Conservation (phyloP, 2,888 invertebrate species). For the Tridacna crocea region DNA sequence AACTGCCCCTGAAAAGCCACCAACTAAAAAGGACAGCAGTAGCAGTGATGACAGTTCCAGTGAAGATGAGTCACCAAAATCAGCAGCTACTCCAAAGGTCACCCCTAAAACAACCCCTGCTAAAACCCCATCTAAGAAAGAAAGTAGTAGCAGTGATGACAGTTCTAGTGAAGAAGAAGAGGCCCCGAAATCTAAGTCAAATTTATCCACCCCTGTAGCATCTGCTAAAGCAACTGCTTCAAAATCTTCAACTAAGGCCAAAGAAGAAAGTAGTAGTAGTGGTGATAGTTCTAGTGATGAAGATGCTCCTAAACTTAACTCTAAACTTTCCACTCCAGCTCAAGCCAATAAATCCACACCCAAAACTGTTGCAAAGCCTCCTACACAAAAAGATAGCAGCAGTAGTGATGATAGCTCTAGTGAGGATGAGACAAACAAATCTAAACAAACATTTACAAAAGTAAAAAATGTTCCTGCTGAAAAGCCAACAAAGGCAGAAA, state of each 20-base stretch:
- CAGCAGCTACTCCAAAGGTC: constrained; percentile 24
- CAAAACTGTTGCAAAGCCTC: constrained; percentile 50
- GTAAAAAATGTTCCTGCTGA: constrained; percentile 20
- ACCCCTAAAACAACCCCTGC: constrained; percentile 28
- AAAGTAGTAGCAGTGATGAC: constrained; percentile 37
- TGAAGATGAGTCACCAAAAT: constrained; percentile 34
- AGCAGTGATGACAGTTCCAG: constrained; percentile 42
- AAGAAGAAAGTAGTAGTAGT: constrained; percentile 43
- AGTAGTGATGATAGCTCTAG: constrained; percentile 35
- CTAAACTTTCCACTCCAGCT: constrained; percentile 13
- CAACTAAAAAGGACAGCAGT: constrained; percentile 36
- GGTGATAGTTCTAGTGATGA: constrained; percentile 58
- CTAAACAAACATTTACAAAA: not conserved
- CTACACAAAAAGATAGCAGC: constrained; percentile 33
- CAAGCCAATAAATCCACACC: constrained; percentile 25
- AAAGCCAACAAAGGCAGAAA: constrained; percentile 30
- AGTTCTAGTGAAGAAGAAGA: constrained; percentile 58
- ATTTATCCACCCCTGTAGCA: constrained; percentile 14
- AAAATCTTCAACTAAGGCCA: constrained; percentile 29
- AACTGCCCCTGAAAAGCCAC: constrained; percentile 26
- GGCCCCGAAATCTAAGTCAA: constrained; percentile 21
- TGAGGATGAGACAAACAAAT: constrained; percentile 48
- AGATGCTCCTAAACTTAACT: constrained; percentile 26
- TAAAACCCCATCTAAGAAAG: not conserved
- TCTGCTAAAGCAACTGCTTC: constrained; percentile 22